These are phyloP conservation scores for Mirounga angustirostris DNA, from an alignment of 2,113 vertebrate genomes.

Conservation along the genomic window DNA sequence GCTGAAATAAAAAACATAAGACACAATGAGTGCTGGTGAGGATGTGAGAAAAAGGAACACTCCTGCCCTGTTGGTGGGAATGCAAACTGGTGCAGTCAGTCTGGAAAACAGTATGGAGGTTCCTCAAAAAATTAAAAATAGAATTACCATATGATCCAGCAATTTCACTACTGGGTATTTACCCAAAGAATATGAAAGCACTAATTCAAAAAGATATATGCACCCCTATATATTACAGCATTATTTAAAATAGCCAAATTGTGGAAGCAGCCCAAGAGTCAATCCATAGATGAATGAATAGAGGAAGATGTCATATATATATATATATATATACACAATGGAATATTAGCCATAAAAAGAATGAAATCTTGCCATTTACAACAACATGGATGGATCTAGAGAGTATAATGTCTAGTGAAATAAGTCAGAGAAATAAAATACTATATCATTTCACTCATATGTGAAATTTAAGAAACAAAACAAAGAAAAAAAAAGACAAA, in stretches of 20 bases:
- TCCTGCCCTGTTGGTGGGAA: neutral
- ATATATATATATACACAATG: neutral
- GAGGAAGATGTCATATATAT: neutral
- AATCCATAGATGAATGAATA: neutral
- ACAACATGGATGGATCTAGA: neutral
- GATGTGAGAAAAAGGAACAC: neutral
- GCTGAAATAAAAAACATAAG: neutral
- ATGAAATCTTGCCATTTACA: neutral
- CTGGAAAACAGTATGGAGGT: neutral
- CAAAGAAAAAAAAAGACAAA: neutral
- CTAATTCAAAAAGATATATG: neutral
- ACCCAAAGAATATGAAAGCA: neutral
- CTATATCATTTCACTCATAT: neutral
- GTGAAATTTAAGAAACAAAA: neutral
- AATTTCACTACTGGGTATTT: neutral
- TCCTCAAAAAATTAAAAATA: neutral
- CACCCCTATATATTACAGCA: neutral
- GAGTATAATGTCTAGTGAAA: neutral
- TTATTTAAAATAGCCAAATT: neutral
- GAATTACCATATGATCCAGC: neutral
- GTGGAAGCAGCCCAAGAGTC: neutral
- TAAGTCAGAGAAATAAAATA: neutral
- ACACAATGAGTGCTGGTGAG: neutral
- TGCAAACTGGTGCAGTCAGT: neutral
- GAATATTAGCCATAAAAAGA: neutral